Evolutionary conservation across 1,140 invertebrate species (phyloP), one percentile per base, ranked within the genome.

Genomic region (Drepana arcuata): DNA sequence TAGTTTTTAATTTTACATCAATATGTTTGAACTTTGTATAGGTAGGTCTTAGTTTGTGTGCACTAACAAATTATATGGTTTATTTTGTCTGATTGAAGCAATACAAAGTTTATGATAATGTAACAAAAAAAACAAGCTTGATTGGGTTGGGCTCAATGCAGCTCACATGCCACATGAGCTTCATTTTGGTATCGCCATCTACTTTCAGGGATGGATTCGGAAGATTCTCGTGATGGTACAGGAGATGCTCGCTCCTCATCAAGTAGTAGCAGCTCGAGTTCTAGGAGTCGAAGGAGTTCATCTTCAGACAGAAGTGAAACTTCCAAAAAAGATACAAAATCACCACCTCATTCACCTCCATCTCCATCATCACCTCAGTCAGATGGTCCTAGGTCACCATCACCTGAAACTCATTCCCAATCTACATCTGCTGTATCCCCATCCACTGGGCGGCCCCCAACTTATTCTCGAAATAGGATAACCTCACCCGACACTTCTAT

Each of bases 181-280:
- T 50, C 41, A 51, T 39, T 38, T 38, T 13, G 33, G 18, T 7
- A 13, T 26, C 46, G 27, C 23, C 31, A 50, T 66, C 53, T 58
- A 32, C 52, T 68, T 74, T 41, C 77, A 83, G 79, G 57, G 43
- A 84, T 84, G 83, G 83, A 84, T 61, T 84, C 83, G 16, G 83
- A 84, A 66, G 80, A 84, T 60, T 84, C 82, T 37, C 65, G 71
- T 48, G 79, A 82, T 72, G 75, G 62, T 46, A 58, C 42, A 48
- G 65, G 61, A 42, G 70, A 70, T 63, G 71, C 49, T 48, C 70
- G 55, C 15, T 78, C 75, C 33, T 80, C 80, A 38, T 78, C 74
- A 41, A 82, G 80, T 62, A 79, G 79, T 69, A 81, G 80, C 70
- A 79, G 75, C 36, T 79, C 80, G 25, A 75, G 66, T 44, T 83